phyloP scores from a whole-genome alignment of 1,140 invertebrate genomes.

The Micrasema longulum region DNA sequence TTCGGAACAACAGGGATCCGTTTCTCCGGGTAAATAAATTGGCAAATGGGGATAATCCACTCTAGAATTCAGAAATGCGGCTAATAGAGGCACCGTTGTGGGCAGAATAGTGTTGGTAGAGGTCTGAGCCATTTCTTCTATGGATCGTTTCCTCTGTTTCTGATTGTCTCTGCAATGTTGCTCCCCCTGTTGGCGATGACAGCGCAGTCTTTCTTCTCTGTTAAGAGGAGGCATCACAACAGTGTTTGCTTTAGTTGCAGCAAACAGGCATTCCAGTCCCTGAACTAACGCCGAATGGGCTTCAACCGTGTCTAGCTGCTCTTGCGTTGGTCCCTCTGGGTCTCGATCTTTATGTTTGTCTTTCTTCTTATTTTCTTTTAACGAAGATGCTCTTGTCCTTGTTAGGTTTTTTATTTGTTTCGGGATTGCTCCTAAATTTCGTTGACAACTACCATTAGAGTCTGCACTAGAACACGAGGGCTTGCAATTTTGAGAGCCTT shows the following conservation, averaged over 20 bases:
- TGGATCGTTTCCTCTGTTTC: slow-evolving; percentile 65
- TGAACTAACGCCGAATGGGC: slow-evolving; percentile 67
- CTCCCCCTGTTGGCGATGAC: slow-evolving; percentile 61
- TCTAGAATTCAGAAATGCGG: slow-evolving; percentile 73
- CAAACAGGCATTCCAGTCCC: slow-evolving; percentile 66
- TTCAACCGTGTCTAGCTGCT: slow-evolving; percentile 62
- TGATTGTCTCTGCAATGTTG: slow-evolving; percentile 62
- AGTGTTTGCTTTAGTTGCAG: slow-evolving; percentile 65
- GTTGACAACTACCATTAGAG: slow-evolving; percentile 64
- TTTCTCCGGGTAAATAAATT: slow-evolving; percentile 59
- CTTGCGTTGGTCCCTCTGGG: slow-evolving; percentile 53
- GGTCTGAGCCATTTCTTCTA: slow-evolving; percentile 72
- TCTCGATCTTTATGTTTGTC: slow-evolving; percentile 63
- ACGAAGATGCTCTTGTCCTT: slow-evolving; percentile 64
- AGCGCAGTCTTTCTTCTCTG: slow-evolving; percentile 60
- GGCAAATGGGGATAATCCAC: slow-evolving; percentile 66
- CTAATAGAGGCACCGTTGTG: slow-evolving; percentile 72
- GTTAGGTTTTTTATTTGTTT: slow-evolving; percentile 72
- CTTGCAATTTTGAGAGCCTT: slow-evolving; percentile 57
- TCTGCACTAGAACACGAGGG: slow-evolving; percentile 61
- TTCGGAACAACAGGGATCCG: slow-evolving; percentile 55
- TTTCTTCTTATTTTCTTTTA: slow-evolving; percentile 67
- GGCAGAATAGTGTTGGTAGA: slow-evolving; percentile 74
- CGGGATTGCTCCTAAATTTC: slow-evolving; percentile 80
- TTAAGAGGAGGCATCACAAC: slow-evolving; percentile 65